Evolutionary conservation across 2,113 vertebrate genomes (phyloP).

Genomic region (Tupaia chinensis): DNA sequence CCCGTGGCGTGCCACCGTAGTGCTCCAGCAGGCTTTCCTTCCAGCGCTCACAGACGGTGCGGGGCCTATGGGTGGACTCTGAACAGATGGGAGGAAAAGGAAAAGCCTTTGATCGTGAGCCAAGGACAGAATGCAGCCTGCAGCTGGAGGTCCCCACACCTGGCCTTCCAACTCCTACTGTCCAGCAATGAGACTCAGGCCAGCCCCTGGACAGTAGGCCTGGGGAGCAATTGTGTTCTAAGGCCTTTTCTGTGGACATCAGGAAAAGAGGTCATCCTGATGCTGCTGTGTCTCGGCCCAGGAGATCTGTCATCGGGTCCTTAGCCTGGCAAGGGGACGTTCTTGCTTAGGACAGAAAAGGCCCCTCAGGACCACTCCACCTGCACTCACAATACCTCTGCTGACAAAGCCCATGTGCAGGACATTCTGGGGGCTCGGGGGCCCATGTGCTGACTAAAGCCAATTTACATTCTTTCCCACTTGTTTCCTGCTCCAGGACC

Average conservation of each 20-base stretch:
- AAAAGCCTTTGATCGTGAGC: constrained; percentile 18
- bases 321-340: too few species aligned
- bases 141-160: background rate
- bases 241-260: background rate
- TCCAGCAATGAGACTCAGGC: background rate
- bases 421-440: background rate
- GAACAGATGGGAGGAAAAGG: background rate
- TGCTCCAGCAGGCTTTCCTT: constrained; percentile 92
- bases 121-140: background rate
- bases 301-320: background rate
- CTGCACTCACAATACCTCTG: background rate
- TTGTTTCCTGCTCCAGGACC: background rate
- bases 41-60: constrained; percentile 95
- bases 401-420: background rate
- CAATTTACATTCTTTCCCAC: background rate
- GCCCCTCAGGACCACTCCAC: fast-evolving
- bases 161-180: background rate
- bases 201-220: background rate
- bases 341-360: background rate
- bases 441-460: background rate
- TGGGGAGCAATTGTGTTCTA: background rate
- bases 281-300: background rate
- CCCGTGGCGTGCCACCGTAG: constrained; percentile 90
- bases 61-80: constrained; percentile 88
- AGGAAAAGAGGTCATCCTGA: background rate